Conservation (phyloP, 2,113 vertebrate species). For the Sturnus vulgaris region DNA sequence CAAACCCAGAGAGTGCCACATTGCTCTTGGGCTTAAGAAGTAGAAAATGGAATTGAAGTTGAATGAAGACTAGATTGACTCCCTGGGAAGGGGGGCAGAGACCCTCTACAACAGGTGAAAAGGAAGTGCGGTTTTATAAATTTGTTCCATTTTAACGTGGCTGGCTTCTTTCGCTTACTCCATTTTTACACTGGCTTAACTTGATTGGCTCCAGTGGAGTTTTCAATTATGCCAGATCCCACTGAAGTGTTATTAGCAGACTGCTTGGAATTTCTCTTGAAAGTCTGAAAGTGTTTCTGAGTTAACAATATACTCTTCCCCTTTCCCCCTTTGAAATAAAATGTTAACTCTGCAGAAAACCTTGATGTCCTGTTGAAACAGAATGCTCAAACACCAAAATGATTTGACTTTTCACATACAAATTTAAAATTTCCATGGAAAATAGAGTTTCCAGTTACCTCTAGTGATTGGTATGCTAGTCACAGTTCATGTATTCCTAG, state of each 20-base stretch:
- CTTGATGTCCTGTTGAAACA: constrained; percentile 22
- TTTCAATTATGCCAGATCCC: constrained; percentile 55
- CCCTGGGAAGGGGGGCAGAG: not conserved
- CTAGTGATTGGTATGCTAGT: constrained; percentile 31
- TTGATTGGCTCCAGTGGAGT: constrained; percentile 61
- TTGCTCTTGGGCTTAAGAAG: not conserved
- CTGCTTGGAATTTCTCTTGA: constrained; percentile 41
- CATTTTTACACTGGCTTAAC: constrained; percentile 56
- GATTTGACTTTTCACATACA: constrained; percentile 29
- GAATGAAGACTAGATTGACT: not conserved
- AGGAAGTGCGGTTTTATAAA: constrained; percentile 52
- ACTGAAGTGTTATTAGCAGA: constrained; percentile 53
- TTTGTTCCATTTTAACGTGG: constrained; percentile 36
- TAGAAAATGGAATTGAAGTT: not conserved
- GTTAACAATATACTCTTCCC: constrained; percentile 21
- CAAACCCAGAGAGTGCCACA: not conserved
- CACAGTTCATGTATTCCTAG: constrained; percentile 23
- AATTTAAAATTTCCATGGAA: constrained; percentile 45
- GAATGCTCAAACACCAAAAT: not conserved
- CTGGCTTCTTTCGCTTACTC: constrained; percentile 20
- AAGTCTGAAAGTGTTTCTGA: constrained; percentile 36
- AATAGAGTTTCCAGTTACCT: constrained; percentile 29
- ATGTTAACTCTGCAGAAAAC: not conserved
- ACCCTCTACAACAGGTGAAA: constrained; percentile 47
- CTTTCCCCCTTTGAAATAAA: not conserved